Evolutionary conservation across 1,140 invertebrate genomes (phyloP).

Genomic region (Zaprionus ghesquierei): DNA sequence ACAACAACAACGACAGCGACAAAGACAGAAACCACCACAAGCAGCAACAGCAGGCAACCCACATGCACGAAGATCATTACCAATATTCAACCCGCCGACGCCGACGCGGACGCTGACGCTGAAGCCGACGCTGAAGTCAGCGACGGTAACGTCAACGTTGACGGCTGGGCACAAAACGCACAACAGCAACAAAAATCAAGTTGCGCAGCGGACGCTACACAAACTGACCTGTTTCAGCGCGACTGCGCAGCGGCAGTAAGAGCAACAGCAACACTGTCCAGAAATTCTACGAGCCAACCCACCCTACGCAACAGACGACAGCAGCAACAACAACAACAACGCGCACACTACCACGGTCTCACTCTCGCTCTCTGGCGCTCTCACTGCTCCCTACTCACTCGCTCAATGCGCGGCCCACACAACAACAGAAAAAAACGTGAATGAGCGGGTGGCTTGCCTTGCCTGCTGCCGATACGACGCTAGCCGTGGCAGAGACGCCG

Average conservation of each 20-base stretch:
- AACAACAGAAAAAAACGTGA: slow-evolving; percentile 58
- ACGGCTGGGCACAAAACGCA: slow-evolving; percentile 37
- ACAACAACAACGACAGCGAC: slow-evolving; percentile 13
- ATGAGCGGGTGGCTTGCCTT: slow-evolving; percentile 75
- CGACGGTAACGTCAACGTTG: slow-evolving; percentile 19
- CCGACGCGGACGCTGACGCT: slow-evolving; percentile 42
- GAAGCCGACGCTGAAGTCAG: slow-evolving; percentile 27
- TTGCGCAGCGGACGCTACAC: slow-evolving; percentile 60
- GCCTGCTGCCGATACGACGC: slow-evolving; percentile 37
- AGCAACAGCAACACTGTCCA: slow-evolving; percentile 37
- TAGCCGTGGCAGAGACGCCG: slow-evolving; percentile 27
- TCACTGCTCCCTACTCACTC: slow-evolving; percentile 16
- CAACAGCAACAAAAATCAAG: slow-evolving; percentile 62
- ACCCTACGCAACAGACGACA: slow-evolving; percentile 55
- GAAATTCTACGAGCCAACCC: slow-evolving; percentile 69
- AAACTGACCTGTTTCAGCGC: slow-evolving; percentile 74
- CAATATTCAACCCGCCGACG: slow-evolving; percentile 57
- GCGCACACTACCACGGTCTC: slow-evolving; percentile 32
- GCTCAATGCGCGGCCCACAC: slow-evolving; percentile 48
- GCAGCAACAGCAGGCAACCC: slow-evolving; percentile 50
- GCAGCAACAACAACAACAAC: slow-evolving; percentile 11
- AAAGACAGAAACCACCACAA: slow-evolving; percentile 38
- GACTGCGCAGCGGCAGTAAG: slow-evolving; percentile 27
- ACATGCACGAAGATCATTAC: slow-evolving; percentile 80
- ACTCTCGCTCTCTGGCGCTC: slow-evolving; percentile 59